A percentile compares a stretch with the other conserved stretches of the same genome.
Conservation (phyloP, 2,888 invertebrate species). For the Byasa hedistus region DNA sequence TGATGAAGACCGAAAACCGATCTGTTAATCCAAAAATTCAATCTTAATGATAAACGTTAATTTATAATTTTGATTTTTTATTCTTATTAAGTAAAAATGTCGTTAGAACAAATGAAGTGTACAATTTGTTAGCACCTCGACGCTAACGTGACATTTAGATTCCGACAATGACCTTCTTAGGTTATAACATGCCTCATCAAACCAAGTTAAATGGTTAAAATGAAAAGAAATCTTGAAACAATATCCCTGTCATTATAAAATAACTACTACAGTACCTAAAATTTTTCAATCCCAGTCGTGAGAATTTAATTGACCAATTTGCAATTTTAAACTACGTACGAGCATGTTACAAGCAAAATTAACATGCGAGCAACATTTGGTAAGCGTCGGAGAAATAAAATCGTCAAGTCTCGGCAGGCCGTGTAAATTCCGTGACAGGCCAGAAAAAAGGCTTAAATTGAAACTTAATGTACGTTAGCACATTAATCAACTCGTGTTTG, state of each 20-base stretch:
- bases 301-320: too few relatives aligned
- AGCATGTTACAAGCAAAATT: not conserved
- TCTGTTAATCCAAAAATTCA: too few relatives aligned
- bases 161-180: conserved; percentile 11
- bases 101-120: conserved; percentile 13
- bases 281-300: too few relatives aligned
- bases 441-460: not conserved
- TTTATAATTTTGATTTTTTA: too few relatives aligned
- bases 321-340: not conserved
- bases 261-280: too few relatives aligned
- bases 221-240: not conserved
- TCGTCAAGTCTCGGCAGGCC: not conserved
- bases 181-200: not conserved
- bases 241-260: too few relatives aligned
- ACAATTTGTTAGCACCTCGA: conserved; percentile 19
- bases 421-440: not conserved
- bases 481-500: conserved; percentile 23
- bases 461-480: conserved; percentile 1
- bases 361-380: not conserved
- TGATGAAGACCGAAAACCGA: too few relatives aligned
- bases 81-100: conserved; percentile 12
- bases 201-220: not conserved
- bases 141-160: conserved; percentile 18
- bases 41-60: too few relatives aligned
- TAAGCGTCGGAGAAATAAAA: not conserved